Base-by-base conservation (phyloP, 1,140 invertebrate genomes). In the Batillaria attramentaria region DNA sequence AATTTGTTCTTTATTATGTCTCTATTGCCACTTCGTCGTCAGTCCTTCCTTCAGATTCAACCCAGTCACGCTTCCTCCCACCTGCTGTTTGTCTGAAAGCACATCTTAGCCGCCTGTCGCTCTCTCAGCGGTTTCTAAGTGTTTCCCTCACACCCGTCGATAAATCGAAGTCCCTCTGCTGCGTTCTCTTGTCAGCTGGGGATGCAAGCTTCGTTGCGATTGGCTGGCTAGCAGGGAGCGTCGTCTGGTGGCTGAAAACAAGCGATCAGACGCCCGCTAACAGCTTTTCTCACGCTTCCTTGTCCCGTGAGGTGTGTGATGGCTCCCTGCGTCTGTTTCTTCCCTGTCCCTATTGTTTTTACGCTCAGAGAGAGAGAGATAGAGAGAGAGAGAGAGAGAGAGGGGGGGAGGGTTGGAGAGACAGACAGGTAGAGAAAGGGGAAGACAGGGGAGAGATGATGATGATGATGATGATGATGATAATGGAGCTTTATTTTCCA, bases 201-300 rank as follows among this genome's bases (percentile, higher is more conserved):
- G 24, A 60, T n/a, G 57, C 57, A 60, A 60, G 57, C 57, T 60
- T 60, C 31, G 57, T n/a, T 60, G 57, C 57, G 57, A 60, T 60
- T 60, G 57, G 57, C 31, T 28, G 57, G 57, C 31, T 60, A n/a
- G 57, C 4, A 6, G 57, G 24, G 20, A 60, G 20, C 20, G 20
- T 20, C 57, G 4, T 24, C 57, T 28, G 24, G 57, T 4, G 8
- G 20, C 24, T 28, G 6, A 24, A 60, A 60, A 60, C 57, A 60
- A 24, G 57, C 57, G 31, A 60, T 60, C 57, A 60, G 20, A 4
- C 31, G 57, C 20, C 6, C 31, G 8, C 5, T 60, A 28, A 60
- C 57, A 24, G 57, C 57, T 60, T 60, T 60, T 60, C 57, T n/a
- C 57, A n/a, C 57, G 57, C 57, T 20, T 28, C 31, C 31, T 60